These are phyloP conservation scores for Oppia nitens DNA, from an alignment of 1,140 invertebrate species.

Conservation along the genomic window DNA sequence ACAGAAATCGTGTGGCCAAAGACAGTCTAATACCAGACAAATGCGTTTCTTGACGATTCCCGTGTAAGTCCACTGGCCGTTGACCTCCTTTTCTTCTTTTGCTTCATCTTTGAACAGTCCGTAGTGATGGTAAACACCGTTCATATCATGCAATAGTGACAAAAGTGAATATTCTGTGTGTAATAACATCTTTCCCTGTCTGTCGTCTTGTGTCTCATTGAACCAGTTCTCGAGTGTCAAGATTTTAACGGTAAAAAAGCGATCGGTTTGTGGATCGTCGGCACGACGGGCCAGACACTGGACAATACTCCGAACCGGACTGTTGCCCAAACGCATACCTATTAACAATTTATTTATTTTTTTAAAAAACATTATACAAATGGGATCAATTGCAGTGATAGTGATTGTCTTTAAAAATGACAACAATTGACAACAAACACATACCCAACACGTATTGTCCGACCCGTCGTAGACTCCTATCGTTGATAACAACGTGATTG, in stretches of 20 bases:
- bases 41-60: slow-evolving; percentile 43
- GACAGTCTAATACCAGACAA: slow-evolving; percentile 57
- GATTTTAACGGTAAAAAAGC: slow-evolving; percentile 24
- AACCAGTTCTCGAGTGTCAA: slow-evolving; percentile 37
- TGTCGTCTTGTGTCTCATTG: slow-evolving; percentile 52
- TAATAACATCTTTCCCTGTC: slow-evolving; percentile 60
- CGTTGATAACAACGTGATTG: neutral
- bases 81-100: slow-evolving; percentile 40
- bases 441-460: neutral
- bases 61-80: slow-evolving; percentile 37
- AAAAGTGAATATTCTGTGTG: slow-evolving; percentile 62
- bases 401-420: no score
- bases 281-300: slow-evolving; percentile 48
- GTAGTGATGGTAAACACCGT: slow-evolving; percentile 60
- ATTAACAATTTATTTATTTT: neutral
- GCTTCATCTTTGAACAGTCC: slow-evolving; percentile 60
- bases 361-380: neutral
- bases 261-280: neutral
- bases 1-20: slow-evolving; percentile 54
- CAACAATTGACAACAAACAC: neutral
- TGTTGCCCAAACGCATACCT: neutral
- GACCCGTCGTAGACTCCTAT: neutral
- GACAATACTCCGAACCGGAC: slow-evolving; percentile 30
- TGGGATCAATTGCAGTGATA: no score
- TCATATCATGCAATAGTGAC: slow-evolving; percentile 47